phyloP scores from a whole-genome alignment of 1,140 invertebrate genomes.

The Drosophila kurseongensis region DNA sequence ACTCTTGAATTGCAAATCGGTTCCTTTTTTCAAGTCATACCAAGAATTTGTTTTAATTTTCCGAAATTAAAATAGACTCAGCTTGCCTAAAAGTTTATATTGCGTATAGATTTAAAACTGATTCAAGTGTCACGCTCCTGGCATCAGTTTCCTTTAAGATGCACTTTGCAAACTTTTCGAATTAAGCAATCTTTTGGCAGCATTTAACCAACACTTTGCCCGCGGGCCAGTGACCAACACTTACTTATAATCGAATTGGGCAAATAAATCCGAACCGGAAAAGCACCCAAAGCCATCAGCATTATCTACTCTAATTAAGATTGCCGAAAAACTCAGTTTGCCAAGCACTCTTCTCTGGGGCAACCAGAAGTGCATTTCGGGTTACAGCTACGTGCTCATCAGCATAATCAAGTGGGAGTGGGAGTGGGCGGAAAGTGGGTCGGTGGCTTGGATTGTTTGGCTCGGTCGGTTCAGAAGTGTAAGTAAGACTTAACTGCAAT shows the following conservation, averaged over 20 bases:
- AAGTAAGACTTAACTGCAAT: slow-evolving; percentile 64
- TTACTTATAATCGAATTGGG: slow-evolving; percentile 43
- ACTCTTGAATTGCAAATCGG: no score
- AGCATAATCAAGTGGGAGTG: slow-evolving; percentile 64
- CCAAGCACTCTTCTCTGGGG: slow-evolving; percentile 61
- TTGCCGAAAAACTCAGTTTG: slow-evolving; percentile 67
- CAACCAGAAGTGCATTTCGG: slow-evolving; percentile 67
- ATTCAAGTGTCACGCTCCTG: not conserved
- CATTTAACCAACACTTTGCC: slow-evolving; percentile 23
- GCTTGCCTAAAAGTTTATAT: no score
- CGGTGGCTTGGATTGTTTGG: not conserved
- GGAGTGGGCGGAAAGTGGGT: not conserved
- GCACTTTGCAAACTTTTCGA: slow-evolving; percentile 23
- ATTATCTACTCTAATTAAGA: slow-evolving; percentile 68
- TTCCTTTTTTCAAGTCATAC: no score
- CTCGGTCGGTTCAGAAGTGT: slow-evolving; percentile 19
- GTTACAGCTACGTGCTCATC: slow-evolving; percentile 71
- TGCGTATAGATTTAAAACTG: no score
- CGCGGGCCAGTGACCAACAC: slow-evolving; percentile 35
- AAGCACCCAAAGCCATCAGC: slow-evolving; percentile 53
- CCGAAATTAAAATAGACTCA: no score
- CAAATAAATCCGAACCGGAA: slow-evolving; percentile 48
- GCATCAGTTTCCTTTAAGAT: not conserved
- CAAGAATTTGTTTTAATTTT: no score
- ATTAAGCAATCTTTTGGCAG: slow-evolving; percentile 14